Base-by-base conservation (phyloP, 2,888 invertebrate genomes). In the Syrista parreyssii region DNA sequence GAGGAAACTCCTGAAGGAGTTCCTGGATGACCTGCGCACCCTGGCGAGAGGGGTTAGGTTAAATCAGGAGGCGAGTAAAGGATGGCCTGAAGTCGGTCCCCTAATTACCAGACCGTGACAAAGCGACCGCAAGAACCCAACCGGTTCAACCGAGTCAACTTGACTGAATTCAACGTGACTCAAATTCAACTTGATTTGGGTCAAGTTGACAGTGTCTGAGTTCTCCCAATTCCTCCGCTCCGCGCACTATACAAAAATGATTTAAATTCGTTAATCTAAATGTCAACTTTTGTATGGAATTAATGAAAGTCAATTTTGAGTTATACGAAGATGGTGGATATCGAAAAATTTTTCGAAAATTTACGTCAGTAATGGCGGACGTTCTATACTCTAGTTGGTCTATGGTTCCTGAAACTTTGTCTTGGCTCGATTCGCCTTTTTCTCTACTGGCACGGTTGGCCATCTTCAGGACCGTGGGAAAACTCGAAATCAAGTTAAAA, bases 401-500 rank as follows among this genome's bases (percentile, higher is more conserved):
- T 6, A 15, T 40, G 1, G 23, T 23, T 55, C 40, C 15, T 1
- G 23, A 55, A 23, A 55, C 23, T 55, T 55, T 55, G 0, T 40
- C 23, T 23, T 0, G 0, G 0, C 40, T 23, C 4, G 15, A 23
- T 40, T 23, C 6, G 40, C 2, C 15, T 55, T 23, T 15, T 23
- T 55, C 2, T 2, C 2, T 0, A 0, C 6, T 23, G 40, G 40
- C 23, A 2, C 2, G 40, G 23, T 55, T 23, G 9, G 23, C 23
- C 40, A 55, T 23, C 40, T 55, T 55, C 9, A 23, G 40, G 23
- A 23, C 68, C n/a, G 32, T 69, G 76, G 76, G 68, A 78, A 77
- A 81, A 78, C 79, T 76, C 79, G 71, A 55, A 82, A 88, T 88
- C 83, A 81, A 87, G 88, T 89, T 88, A 85, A 87, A 87, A 87